Conservation (phyloP, 2,113 vertebrate genomes). For the Columbina picui region DNA sequence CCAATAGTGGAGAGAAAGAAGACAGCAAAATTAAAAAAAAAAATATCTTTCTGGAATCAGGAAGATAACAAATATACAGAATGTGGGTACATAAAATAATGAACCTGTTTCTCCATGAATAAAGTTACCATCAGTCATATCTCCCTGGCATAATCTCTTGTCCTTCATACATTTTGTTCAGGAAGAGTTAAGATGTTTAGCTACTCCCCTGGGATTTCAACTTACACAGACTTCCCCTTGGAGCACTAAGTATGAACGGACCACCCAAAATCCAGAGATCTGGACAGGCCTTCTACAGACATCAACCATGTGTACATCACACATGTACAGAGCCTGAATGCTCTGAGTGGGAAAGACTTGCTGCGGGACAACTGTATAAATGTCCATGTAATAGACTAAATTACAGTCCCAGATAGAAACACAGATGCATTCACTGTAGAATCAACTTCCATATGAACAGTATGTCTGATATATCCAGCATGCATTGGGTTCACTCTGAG, state of each 20-base stretch:
- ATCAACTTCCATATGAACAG: not conserved
- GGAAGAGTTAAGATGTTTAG: not conserved
- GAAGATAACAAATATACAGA: not conserved
- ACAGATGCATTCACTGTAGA: not conserved
- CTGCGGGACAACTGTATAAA: not conserved
- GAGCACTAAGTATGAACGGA: not conserved
- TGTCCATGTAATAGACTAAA: not conserved
- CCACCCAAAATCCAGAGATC: not conserved
- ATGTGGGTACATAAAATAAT: not conserved
- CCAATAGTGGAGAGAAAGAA: not conserved
- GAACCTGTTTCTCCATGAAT: not conserved
- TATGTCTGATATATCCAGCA: not conserved
- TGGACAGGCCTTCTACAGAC: not conserved
- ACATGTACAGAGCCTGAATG: not conserved
- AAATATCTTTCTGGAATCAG: not conserved
- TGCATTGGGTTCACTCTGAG: not conserved
- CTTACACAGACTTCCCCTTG: not conserved
- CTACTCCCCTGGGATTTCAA: not conserved
- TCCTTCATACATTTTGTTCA: not conserved
- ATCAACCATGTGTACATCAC: fast-evolving
- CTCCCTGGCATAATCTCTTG: not conserved
- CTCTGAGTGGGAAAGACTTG: not conserved
- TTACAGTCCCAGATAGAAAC: not conserved
- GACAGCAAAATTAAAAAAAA: not conserved
- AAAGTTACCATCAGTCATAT: not conserved